phyloP scores from a whole-genome alignment of 2,888 invertebrate genomes.

The Leucania comma region DNA sequence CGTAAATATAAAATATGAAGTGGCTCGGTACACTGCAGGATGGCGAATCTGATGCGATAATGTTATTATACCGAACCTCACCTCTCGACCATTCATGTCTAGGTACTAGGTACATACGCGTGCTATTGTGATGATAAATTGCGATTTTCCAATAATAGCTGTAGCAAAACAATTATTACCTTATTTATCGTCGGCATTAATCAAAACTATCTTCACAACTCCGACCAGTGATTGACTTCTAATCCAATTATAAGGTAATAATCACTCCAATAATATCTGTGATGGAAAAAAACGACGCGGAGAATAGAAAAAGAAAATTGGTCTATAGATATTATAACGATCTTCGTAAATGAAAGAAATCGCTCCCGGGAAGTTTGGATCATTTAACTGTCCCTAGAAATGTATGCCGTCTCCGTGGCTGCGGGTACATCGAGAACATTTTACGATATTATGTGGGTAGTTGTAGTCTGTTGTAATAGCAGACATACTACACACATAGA shows the following conservation, averaged over 20 bases:
- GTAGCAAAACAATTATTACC: slow-evolving; percentile 7
- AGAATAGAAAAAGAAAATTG: slow-evolving; percentile 43
- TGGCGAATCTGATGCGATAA: slow-evolving; percentile 65
- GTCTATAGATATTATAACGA: slow-evolving; percentile 16
- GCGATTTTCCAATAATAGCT: not conserved
- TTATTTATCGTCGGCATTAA: slow-evolving; percentile 14
- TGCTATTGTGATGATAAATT: slow-evolving; percentile 9
- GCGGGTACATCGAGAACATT: slow-evolving; percentile 24
- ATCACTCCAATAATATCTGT: slow-evolving; percentile 37
- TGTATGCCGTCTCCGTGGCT: slow-evolving; percentile 9
- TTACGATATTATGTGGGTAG: slow-evolving; percentile 22
- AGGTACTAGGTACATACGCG: not conserved
- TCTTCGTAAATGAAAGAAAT: slow-evolving; percentile 45
- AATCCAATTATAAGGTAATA: slow-evolving; percentile 44
- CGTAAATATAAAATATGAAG: slow-evolving; percentile 64
- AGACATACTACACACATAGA: slow-evolving; percentile 23
- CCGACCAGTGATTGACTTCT: slow-evolving; percentile 34
- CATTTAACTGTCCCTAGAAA: slow-evolving; percentile 36
- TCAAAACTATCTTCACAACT: slow-evolving; percentile 8
- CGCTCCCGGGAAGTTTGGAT: slow-evolving; percentile 31
- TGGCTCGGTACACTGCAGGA: slow-evolving; percentile 60
- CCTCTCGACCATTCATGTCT: not conserved
- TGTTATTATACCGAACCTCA: slow-evolving; percentile 61
- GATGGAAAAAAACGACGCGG: slow-evolving; percentile 32
- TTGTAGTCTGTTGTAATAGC: slow-evolving; percentile 18